Base-by-base conservation (phyloP, 2,888 invertebrate species). In the Melanchra persicariae region DNA sequence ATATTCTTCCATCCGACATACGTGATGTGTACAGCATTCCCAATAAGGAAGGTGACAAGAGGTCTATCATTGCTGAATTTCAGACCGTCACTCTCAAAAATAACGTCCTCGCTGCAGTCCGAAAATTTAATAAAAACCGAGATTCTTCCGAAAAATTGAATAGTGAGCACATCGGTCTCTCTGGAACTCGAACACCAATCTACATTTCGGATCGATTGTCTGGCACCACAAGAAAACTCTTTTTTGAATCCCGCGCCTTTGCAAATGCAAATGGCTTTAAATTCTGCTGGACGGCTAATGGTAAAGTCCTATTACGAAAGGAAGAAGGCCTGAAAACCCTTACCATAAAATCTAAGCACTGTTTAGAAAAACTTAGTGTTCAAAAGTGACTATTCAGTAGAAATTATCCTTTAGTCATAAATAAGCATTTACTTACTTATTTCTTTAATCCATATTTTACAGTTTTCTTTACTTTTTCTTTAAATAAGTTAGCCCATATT, bases 1-100 rank as follows among this genome's bases (percentile, higher is more conserved):
- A 40, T 57, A 12, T 57, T 57, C 37, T 57, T 40, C 57, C 57
- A 12, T 57, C 57, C n/a, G 57, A 57, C 57, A 22, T 57, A 34
- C 57, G 37, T 57, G 57, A 37, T 57, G 57, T 57, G 22, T 57
- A 37, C 22, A 57, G 57, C 37, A 57, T 57, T 37, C 57, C 57
- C 57, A 57, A 22, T 22, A 57, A 57, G 37, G 57, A 57, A 57
- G 57, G 57, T 22, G 57, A 40, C 57, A 57, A 57, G 12, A 57
- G 57, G 37, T 37, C 57, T 22, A 40, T 57, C 22, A 57, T 57
- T 22, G 37, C 57, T 57, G 57, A 57, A 57, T 57, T 57, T 12
- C 57, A 57, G 37, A 57, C n/a, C n/a, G n/a, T n/a, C n/a, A n/a
- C 43, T 15, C 43, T 43, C 43, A 43, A 43, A 43, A 43, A 43